A percentile compares a stretch with the other conserved stretches of the same genome.
These are phyloP conservation scores for Apocheima hispidaria DNA, from an alignment of 2,888 invertebrate genomes.

Conservation along the genomic window DNA sequence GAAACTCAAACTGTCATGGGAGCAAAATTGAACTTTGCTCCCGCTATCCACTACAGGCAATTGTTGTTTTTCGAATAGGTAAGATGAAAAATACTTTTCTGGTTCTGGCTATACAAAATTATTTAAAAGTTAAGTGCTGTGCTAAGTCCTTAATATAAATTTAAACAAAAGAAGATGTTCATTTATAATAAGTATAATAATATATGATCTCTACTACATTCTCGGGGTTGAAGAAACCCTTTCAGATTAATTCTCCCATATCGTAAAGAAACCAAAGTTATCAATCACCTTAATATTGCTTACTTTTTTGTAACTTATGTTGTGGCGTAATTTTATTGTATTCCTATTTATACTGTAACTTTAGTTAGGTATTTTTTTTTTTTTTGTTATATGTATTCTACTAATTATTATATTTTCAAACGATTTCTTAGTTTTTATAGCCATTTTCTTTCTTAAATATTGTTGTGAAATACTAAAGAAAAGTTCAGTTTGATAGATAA, in stretches of 20 bases:
- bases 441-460: not conserved
- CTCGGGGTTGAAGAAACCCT: slow-evolving; percentile 5
- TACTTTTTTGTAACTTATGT: slow-evolving; percentile 30
- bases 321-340: slow-evolving; percentile 41
- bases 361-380: too few relatives aligned
- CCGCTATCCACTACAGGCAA: too few relatives aligned
- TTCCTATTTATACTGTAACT: slow-evolving; percentile 36
- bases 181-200: too few relatives aligned
- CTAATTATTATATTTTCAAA: slow-evolving; percentile 11
- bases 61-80: too few relatives aligned
- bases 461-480: not conserved
- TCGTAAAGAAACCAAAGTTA: slow-evolving; percentile 41
- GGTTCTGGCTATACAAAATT: too few relatives aligned
- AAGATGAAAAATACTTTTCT: too few relatives aligned
- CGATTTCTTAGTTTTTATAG: slow-evolving; percentile 2
- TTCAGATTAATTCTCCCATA: slow-evolving; percentile 8
- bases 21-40: too few relatives aligned
- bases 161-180: not conserved
- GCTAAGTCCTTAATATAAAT: too few relatives aligned
- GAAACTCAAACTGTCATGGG: too few relatives aligned
- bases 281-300: slow-evolving; percentile 20
- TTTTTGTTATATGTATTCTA: slow-evolving; percentile 28
- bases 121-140: too few relatives aligned
- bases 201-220: slow-evolving; percentile 22
- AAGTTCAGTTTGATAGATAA: not conserved